Percentiles rank a stretch among this genome's conserved stretches.
Evolutionary conservation across 30 jellyfish, hydroid and myxozoan species (phyloP).

Genomic region (Aurelia sp.): DNA sequence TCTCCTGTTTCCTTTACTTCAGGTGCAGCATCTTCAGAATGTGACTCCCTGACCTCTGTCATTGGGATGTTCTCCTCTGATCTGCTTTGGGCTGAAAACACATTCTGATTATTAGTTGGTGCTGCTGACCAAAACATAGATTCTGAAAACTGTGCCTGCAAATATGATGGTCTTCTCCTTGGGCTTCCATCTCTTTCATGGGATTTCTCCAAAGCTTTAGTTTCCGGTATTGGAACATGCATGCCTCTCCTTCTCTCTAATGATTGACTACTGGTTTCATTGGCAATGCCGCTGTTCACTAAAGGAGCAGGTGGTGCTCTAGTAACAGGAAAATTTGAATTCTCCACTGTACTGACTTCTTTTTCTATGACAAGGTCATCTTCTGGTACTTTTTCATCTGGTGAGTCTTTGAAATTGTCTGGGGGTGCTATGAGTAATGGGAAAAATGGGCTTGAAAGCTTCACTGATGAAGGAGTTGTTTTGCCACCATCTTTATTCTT

Average conservation of each 20-base stretch:
- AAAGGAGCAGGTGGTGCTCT: constrained; percentile 10
- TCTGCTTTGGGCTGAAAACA: not conserved
- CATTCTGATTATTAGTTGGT: not conserved
- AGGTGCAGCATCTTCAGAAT: constrained; percentile 27
- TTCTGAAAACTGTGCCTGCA: constrained; percentile 81
- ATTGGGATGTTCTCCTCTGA: constrained; percentile 15
- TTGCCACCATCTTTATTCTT: not conserved
- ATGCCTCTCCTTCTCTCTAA: constrained; percentile 46
- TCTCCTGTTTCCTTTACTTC: constrained; percentile 41
- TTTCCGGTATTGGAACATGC: constrained; percentile 13
- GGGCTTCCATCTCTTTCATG: constrained; percentile 82
- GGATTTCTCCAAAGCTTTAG: constrained; percentile 14
- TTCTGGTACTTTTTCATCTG: constrained; percentile 28
- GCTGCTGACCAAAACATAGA: constrained; percentile 55
- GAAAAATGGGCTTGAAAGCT: constrained; percentile 16
- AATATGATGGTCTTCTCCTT: constrained; percentile 90
- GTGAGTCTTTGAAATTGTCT: constrained; percentile 78
- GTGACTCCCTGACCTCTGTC: constrained; percentile 32
- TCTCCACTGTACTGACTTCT: constrained; percentile 10
- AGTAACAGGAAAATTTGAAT: not conserved
- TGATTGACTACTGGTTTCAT: constrained; percentile 28
- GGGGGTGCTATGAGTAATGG: constrained; percentile 83
- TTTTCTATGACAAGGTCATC: constrained; percentile 11
- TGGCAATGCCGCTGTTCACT: constrained; percentile 29
- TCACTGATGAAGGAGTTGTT: not conserved